Evolutionary conservation across 2,113 vertebrate species (phyloP), one percentile per base, ranked within the genome.

Genomic region (Ellobius talpinus): DNA sequence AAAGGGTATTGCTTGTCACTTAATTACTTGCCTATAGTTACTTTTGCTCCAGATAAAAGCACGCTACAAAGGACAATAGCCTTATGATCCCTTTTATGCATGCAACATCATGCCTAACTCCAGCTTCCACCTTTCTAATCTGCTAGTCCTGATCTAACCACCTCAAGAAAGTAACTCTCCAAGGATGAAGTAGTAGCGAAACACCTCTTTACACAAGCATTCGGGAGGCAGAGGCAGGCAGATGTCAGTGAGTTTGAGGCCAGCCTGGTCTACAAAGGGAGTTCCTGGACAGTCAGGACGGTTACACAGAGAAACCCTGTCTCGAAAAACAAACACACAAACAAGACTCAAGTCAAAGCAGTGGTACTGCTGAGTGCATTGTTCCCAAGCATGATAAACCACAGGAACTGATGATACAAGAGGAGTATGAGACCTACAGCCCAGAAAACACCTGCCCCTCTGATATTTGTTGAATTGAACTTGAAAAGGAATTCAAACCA

Each of bases 401-500:
- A 66, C 21, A 39, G 8, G 2, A 94, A 81, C 72, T 11, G 21
- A 21, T 58, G 58, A 58, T 21, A 21, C 19, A 58, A 19, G 58
- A 58, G 58, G 58, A 58, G 58, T 58, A 21, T 58, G 19, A 58
- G 58, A 21, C 19, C 58, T 58, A 58, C 31, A 26, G n/a, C 84
- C 72, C 33, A 74, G 17, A 87, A 21, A 23, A 47, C 42, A 86
- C n/a, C 73, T 86, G 63, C 17, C n/a, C 58, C 33, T 58, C 23
- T 79, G 23, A 52, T 81, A 50, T 87, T 42, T 84, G 19, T 74
- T 89, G 7, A 94, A 87, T 1, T 65, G n/a, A 26, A 61, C 82
- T 93, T 81, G n/a, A 72, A 90, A 90, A 93, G 68, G 45, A 94
- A 63, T 58, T 90, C 21, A 79, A 13, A 42, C 33, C 81, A 82